Percentiles rank a stretch among this genome's conserved stretches.
phyloP scores from a whole-genome alignment of 2,888 invertebrate species.

The Dione vanillae region DNA sequence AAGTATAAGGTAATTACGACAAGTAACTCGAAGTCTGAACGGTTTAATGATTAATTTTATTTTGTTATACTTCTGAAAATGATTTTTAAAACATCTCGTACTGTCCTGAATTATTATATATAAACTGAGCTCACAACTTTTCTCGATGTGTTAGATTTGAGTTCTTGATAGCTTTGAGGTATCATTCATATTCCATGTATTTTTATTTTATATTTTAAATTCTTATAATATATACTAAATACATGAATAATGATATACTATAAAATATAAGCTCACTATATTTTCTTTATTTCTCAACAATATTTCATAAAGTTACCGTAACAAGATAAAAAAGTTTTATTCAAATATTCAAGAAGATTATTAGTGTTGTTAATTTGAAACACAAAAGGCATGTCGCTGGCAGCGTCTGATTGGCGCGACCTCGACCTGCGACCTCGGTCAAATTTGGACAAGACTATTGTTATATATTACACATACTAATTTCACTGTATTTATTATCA shows the following conservation, averaged over 20 bases:
- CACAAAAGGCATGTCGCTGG: conserved; percentile 5
- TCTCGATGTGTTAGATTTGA: neutral
- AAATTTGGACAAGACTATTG: conserved; percentile 3
- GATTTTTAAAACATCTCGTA: neutral
- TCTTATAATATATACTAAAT: too few relatives aligned
- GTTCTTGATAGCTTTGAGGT: neutral
- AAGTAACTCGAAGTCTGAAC: neutral
- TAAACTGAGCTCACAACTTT: neutral
- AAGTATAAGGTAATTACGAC: neutral
- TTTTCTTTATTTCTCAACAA: too few relatives aligned
- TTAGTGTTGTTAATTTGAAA: neutral
- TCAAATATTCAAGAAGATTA: conserved; percentile 6
- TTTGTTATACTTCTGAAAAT: conserved; percentile 1
- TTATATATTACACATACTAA: neutral
- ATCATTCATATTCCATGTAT: too few relatives aligned
- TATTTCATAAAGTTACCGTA: too few relatives aligned
- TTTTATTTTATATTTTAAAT: too few relatives aligned
- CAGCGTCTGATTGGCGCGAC: conserved; percentile 1
- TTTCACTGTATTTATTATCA: neutral
- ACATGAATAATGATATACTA: too few relatives aligned
- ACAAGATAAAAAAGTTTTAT: neutral
- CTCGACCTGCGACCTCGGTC: conserved; percentile 10
- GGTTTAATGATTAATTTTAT: conserved; percentile 1
- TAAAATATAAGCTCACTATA: too few relatives aligned
- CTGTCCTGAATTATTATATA: neutral